Base-by-base conservation (phyloP, 1,140 invertebrate genomes). In the Trypoxylus dichotomus region DNA sequence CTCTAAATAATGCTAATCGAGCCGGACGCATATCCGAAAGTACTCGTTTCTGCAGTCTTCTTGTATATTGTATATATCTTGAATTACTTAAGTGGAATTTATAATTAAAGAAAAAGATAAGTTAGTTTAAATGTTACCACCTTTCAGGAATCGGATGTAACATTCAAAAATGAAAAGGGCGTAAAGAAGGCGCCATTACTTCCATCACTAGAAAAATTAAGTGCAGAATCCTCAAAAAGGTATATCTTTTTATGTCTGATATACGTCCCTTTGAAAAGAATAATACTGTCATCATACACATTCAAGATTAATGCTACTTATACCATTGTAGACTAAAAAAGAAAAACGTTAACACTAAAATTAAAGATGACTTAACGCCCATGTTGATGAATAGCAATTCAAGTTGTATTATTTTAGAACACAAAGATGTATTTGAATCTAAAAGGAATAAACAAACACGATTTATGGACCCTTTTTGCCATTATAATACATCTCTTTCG, bases 401-500 rank as follows among this genome's bases (percentile, higher is more conserved):
- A 5, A 68, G 24, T 27, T 27, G 24, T n/a, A 10, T 1, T 19
- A 54, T 54, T 54, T 54, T 54, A 6, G 47, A 27, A 27, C 60
- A 27, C 13, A 54, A 54, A n/a, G 11, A 19, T 54, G 60, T 27
- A 25, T 13, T 15, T 15, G 60, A 68, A 68, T 24, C 19, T 58
- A 71, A 24, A 25, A 72, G 74, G 72, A 25, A 24, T n/a, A 71
- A 71, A 60, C 63, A 54, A 27, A 10, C 60, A 29, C 76, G 43
- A 24, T 78, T 72, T 76, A 29, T 85, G 19, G 83, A 85, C 76
- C 84, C 84, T 37, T 81, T 84, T 74, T 85, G 83, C 78, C 82
- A 85, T 78, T 85, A 84, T 63, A 85, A 85, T 72, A 86, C 85
- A 68, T 88, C 77, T 77, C 58, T 86, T 84, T 73, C 85, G 24